Evolutionary conservation across 2,888 invertebrate genomes (phyloP), one percentile per base, ranked within the genome.

Genomic region (Acronicta aceris): DNA sequence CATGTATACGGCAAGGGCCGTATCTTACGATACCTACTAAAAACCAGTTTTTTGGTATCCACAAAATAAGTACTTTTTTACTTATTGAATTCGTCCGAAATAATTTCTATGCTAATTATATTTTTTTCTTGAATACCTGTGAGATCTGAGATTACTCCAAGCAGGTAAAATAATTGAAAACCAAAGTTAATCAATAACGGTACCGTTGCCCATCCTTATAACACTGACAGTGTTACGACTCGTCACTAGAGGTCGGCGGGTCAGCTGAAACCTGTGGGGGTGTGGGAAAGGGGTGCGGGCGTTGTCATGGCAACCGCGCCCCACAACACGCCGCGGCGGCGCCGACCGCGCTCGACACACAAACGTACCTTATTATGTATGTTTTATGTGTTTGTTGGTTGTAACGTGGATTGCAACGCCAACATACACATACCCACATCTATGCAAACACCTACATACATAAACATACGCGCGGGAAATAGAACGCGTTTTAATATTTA

Each of bases 271-370:
- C 73, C 68, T 72, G 69, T 73, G 61, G 79, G 74, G 75, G 78
- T 71, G 81, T 81, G 84, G 81, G 79, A 86, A 71, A 79, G 76
- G 78, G 82, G 76, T 76, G 81, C 80, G 78, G 74, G 78, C 70
- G 91, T 93, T 78, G 79, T 83, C 86, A 91, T 91, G 85, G 81
- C 84, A 84, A 93, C 92, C 81, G 87, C 84, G 89, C 91, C 92
- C 92, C 89, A 92, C 92, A 93, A 94, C 94, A 93, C 94, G 93
- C 89, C 94, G 89, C 79, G 81, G 85, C 87, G 93, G 93, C 94
- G 94, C 94, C 94, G 82, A 78, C 84, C 82, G 79, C 81, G 77
- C 85, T 81, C 73, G 78, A 83, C 86, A 83, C 83, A 81, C 87
- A 85, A 78, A 78, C 81, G 75, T 81, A 82, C 76, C 77, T 79